Evolutionary conservation across 1,140 invertebrate genomes (phyloP).

Genomic region (Mizuhopecten yessoensis): DNA sequence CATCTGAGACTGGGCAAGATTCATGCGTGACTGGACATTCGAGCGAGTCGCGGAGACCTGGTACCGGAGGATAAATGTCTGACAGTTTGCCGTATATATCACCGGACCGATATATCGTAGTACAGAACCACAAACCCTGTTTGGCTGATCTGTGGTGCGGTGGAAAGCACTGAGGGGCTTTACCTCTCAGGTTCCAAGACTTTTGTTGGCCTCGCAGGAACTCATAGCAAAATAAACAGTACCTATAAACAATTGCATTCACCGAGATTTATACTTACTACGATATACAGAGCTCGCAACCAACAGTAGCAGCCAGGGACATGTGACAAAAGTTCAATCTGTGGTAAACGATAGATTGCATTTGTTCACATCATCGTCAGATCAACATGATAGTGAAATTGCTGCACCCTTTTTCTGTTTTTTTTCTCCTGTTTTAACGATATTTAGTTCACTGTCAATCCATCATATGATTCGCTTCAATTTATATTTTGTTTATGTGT

Average conservation of each 20-base stretch:
- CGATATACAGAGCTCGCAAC: no score
- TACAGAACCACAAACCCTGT: not conserved
- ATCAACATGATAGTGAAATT: no score
- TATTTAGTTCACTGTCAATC: no score
- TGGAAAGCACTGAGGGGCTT: not conserved
- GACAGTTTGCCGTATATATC: not conserved
- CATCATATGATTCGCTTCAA: no score
- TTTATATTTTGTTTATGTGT: no score
- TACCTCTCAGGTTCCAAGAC: not conserved
- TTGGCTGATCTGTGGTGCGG: not conserved
- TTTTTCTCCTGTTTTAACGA: no score
- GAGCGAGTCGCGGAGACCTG: not conserved
- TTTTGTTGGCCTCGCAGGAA: conserved; percentile 1
- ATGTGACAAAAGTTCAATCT: no score
- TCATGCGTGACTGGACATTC: conserved; percentile 11
- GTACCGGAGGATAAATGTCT: not conserved
- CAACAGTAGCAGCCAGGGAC: no score
- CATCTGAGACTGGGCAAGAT: not conserved
- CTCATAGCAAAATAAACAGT: not conserved
- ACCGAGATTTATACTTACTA: no score
- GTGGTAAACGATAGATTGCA: no score
- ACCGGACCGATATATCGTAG: not conserved
- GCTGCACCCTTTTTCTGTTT: no score
- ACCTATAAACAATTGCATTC: not conserved
- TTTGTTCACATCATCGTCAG: no score